phyloP scores from a whole-genome alignment of 2,888 invertebrate genomes.

The Aphodius granarius region DNA sequence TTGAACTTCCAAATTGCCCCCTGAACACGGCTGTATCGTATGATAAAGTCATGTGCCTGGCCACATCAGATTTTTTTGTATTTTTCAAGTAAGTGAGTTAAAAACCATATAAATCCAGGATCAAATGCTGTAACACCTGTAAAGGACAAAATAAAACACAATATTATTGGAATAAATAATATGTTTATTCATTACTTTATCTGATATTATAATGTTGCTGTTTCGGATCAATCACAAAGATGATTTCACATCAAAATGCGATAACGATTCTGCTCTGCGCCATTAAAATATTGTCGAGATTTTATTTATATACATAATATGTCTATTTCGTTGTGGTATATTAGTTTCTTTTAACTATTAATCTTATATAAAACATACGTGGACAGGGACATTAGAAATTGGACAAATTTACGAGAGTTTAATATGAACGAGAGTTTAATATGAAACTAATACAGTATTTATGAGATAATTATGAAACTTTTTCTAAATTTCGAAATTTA shows the following conservation, averaged over 20 bases:
- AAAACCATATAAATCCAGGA: not conserved
- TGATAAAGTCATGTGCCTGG: too few relatives aligned
- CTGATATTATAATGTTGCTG: conserved; percentile 38
- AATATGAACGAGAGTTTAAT: not conserved
- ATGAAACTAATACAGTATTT: not conserved
- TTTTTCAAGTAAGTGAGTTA: too few relatives aligned
- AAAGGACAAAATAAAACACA: conserved; percentile 26
- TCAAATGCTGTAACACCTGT: not conserved
- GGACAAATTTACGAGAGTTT: not conserved
- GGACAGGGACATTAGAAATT: not conserved
- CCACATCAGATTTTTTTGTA: too few relatives aligned
- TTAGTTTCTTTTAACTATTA: not conserved
- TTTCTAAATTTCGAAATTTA: not conserved
- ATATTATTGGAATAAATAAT: conserved; percentile 48
- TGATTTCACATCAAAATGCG: conserved; percentile 33
- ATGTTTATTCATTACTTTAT: conserved; percentile 42
- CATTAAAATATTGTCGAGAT: not conserved
- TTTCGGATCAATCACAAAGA: conserved; percentile 44
- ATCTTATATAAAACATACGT: not conserved
- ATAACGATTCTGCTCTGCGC: conserved; percentile 32
- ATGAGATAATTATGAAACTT: not conserved
- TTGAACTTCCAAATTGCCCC: too few relatives aligned
- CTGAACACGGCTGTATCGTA: too few relatives aligned
- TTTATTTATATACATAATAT: not conserved
- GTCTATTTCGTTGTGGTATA: not conserved